Evolutionary conservation across 2,888 invertebrate species (phyloP), one percentile per base, ranked within the genome.

Genomic region (Lysandra bellargus): DNA sequence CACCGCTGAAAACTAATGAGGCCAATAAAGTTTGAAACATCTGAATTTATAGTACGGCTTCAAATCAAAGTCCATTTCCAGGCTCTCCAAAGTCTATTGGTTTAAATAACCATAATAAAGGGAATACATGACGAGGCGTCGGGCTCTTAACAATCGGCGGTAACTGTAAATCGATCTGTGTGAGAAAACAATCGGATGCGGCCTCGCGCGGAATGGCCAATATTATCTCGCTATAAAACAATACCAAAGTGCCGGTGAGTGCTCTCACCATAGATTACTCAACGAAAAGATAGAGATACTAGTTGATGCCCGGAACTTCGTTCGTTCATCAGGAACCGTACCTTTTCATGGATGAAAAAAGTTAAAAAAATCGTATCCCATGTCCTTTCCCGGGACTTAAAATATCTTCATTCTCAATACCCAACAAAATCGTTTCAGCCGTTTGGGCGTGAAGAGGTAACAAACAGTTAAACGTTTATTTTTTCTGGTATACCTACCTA

Each of bases 101-200:
- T 69, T 69, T 69, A 69, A 69, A 69, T 69, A 69, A 75, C 40
- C 44, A 75, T 75, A 75, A 75, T 75, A 75, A 75, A 75, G 75
- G 75, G 49, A 75, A 75, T 79, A 80, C 76, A 76, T 33, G 76
- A 57, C 33, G 76, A 23, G 53, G 23, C 78, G 78, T 69, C 75
- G 64, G 37, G 80, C 80, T 78, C 79, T 82, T 82, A 83, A 84
- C 85, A 84, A 85, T 84, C 84, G 82, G 82, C 84, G 84, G 80
- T 86, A 88, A 86, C 86, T 87, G 87, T 89, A 89, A 87, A 89
- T 87, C 86, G 87, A 92, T 90, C 87, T 85, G 86, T 88, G 88
- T 89, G 88, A 88, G 88, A 91, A 76, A 90, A 90, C 88, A 90
- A 89, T 89, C 86, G 87, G 80, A 84, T 84, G 85, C 85, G 84